These are phyloP conservation scores for Hyalella azteca DNA, from an alignment of 2,888 invertebrate genomes.

Conservation along the genomic window DNA sequence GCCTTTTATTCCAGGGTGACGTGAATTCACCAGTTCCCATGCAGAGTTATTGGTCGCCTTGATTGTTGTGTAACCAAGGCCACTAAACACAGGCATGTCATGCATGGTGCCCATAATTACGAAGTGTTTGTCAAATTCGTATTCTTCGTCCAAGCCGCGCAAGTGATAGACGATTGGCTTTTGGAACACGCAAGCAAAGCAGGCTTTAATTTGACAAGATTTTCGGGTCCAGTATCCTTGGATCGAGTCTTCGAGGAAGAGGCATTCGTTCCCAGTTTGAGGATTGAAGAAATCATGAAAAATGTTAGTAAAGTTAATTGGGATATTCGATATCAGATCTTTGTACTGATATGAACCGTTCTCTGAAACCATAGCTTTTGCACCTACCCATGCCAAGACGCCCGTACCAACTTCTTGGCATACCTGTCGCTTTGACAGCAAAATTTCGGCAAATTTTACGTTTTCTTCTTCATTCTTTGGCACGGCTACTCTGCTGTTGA, in stretches of 20 bases:
- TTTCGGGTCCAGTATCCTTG: constrained; percentile 44
- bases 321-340: constrained; percentile 31
- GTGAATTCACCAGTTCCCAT: constrained; percentile 43
- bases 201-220: constrained; percentile 42
- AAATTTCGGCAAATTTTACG: neutral
- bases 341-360: constrained; percentile 14
- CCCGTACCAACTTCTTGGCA: constrained; percentile 38
- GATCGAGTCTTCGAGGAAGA: constrained; percentile 39
- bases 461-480: constrained; percentile 48
- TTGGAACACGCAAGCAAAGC: constrained; percentile 46
- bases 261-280: constrained; percentile 26
- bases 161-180: constrained; percentile 35
- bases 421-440: neutral
- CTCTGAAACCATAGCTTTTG: neutral
- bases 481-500: constrained; percentile 43
- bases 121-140: constrained; percentile 40
- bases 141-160: constrained; percentile 42
- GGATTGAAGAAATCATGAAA: constrained; percentile 24
- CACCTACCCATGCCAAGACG: constrained; percentile 46
- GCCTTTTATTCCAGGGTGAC: constrained; percentile 21
- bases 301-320: constrained; percentile 44
- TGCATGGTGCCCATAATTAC: constrained; percentile 40
- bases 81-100: constrained; percentile 44
- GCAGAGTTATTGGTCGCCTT: constrained; percentile 42
- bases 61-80: constrained; percentile 46